Percentiles rank a stretch among this genome's conserved stretches.
These are phyloP conservation scores for Trachelus stipa DNA, from an alignment of 2,888 invertebrate species.

Conservation along the genomic window DNA sequence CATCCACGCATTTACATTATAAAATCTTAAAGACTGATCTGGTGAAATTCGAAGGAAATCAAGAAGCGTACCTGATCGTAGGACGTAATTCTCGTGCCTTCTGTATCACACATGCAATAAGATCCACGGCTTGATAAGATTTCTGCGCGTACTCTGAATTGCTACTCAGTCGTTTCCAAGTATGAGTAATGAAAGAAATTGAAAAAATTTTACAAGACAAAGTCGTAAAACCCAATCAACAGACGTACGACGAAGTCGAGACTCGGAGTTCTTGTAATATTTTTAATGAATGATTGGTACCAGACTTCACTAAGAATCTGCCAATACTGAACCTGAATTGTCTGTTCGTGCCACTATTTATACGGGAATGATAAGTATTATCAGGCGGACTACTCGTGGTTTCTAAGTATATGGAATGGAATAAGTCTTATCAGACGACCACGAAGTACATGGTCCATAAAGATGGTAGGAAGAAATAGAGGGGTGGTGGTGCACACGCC, in stretches of 20 bases:
- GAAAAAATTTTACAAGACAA: neutral
- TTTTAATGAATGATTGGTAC: neutral
- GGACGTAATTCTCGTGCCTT: conserved; percentile 76
- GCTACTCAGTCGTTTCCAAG: neutral
- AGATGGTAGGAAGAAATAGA: conserved; percentile 38
- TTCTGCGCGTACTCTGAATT: conserved; percentile 18
- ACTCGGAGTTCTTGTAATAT: neutral
- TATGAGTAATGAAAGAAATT: neutral
- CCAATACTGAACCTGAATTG: conserved; percentile 53
- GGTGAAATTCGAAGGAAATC: neutral
- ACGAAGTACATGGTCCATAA: conserved; percentile 54
- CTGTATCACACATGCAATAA: conserved; percentile 54
- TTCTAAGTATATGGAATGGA: conserved; percentile 42
- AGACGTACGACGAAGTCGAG: neutral
- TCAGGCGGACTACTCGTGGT: conserved; percentile 53
- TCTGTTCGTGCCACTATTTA: conserved; percentile 60
- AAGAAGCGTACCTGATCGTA: conserved; percentile 67
- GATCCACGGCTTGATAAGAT: conserved; percentile 25
- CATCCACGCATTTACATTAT: neutral
- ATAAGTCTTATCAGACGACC: conserved; percentile 51
- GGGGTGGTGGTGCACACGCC: conserved; percentile 40
- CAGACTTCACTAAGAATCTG: conserved; percentile 31
- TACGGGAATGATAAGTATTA: conserved; percentile 60
- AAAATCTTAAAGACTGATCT: neutral
- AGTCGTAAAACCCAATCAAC: neutral